Base-by-base conservation (phyloP, 2,888 invertebrate genomes). In the Xestoiulus laeticollis region DNA sequence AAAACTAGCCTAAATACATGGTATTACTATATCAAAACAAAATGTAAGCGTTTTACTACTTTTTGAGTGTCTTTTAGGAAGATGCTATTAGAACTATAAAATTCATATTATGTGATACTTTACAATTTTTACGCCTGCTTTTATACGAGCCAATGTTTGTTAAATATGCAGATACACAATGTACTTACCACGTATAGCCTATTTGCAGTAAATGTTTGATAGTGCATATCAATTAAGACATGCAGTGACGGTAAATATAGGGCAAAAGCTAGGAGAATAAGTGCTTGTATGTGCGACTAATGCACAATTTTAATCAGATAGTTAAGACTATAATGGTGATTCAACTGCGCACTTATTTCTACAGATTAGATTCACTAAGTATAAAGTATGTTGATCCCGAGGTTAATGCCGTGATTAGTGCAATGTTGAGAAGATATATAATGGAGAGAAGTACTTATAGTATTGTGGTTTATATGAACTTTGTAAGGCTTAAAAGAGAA, bases 371-470 rank as follows among this genome's bases (percentile, higher is more conserved):
- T 10, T 19, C 22, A 59, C 59, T 8, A 59, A 59, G 59, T 59
- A 59, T 59, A 59, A 59, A 59, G 59, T 59, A 22, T 59, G 59
- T 59, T 59, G 59, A 59, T 59, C 59, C 59, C 6, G 59, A 59
- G 59, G 59, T 59, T 59, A 59, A 59, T 22, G 59, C 22, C 59
- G 59, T 59, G 59, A 59, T 59, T 59, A 59, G 10, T 22, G 59
- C 59, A 59, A 59, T 19, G 59, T 22, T 59, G 53, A n/a, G 5
- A 53, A 59, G 59, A 3, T 22, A 22, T 59, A 59, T 22, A 59
- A 59, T 59, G 59, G 59, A 53, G 59, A 22, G 59, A 59, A 59
- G 59, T 59, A 59, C 59, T 59, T 59, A 38, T 38, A n/a, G n/a
- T n/a, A n/a, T n/a, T n/a, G n/a, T n/a, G n/a, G n/a, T n/a, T n/a